Conservation (phyloP, 2,113 vertebrate species). For the Manacus vitellinus region DNA sequence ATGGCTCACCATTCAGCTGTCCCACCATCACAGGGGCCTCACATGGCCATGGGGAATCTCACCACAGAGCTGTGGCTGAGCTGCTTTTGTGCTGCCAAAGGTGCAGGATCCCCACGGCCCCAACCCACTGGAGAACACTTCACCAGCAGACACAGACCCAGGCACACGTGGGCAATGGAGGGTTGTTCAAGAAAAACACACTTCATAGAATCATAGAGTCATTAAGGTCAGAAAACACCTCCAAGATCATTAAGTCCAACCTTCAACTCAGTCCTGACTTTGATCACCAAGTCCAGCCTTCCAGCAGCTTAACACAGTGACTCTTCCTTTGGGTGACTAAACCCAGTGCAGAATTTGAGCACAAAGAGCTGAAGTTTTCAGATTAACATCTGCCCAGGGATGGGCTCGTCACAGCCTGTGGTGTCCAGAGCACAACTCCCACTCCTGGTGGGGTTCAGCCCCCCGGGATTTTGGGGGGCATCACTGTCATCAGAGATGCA, state of each 20-base stretch:
- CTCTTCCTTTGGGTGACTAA: background rate
- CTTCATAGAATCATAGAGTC: accelerated
- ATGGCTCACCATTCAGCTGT: accelerated
- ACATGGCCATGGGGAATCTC: background rate
- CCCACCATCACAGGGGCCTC: accelerated
- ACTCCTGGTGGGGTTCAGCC: background rate
- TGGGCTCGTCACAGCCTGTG: accelerated
- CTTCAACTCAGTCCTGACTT: background rate
- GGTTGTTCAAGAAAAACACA: background rate
- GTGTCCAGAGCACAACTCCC: background rate
- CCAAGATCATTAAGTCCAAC: accelerated
- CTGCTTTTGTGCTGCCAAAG: background rate
- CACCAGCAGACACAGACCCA: background rate
- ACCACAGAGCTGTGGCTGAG: accelerated
- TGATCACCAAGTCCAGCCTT: background rate
- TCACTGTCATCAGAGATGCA: accelerated
- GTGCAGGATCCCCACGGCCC: accelerated
- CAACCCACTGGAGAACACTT: background rate
- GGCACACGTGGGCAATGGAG: accelerated
- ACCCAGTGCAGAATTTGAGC: accelerated
- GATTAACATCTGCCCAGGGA: accelerated
- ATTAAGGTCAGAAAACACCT: accelerated
- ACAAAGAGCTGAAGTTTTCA: background rate
- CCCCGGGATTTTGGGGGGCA: background rate
- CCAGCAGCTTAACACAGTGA: accelerated